Percentiles rank a stretch among this genome's conserved stretches.
Evolutionary conservation across 2,797 vertebrate species (phyloP).

Genomic region (Tangara arthus): DNA sequence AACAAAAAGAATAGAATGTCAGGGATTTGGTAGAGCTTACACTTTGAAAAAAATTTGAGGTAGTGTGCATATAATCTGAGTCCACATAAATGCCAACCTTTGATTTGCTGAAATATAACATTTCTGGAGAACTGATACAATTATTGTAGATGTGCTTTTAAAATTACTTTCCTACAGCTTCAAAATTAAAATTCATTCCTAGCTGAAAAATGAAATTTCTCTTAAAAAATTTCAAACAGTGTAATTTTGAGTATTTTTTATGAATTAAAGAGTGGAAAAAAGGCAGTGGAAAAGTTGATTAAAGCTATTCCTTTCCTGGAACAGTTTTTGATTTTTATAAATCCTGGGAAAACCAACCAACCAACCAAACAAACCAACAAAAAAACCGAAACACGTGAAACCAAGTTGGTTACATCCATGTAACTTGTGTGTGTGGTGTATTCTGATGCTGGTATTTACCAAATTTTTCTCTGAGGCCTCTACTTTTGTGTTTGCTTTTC

Average conservation of each 20-base stretch:
- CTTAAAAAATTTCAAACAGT: background rate
- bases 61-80: background rate
- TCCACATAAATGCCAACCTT: background rate
- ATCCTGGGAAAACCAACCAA: background rate
- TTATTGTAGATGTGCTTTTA: background rate
- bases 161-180: background rate
- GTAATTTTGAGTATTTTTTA: background rate
- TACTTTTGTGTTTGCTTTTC: background rate
- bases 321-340: background rate
- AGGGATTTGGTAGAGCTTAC: background rate
- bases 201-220: background rate
- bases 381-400: background rate
- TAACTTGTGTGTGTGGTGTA: background rate
- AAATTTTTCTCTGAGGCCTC: background rate
- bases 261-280: background rate
- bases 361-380: background rate
- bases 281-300: background rate
- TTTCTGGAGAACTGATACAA: background rate
- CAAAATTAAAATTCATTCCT: background rate
- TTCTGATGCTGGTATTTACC: background rate
- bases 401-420: fast-evolving
- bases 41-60: background rate
- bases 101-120: background rate
- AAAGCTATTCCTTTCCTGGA: background rate
- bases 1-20: background rate